Percentiles rank a stretch among this genome's conserved stretches.
Evolutionary conservation across 2,113 vertebrate species (phyloP).

Genomic region (Psittacula cyanocephala): DNA sequence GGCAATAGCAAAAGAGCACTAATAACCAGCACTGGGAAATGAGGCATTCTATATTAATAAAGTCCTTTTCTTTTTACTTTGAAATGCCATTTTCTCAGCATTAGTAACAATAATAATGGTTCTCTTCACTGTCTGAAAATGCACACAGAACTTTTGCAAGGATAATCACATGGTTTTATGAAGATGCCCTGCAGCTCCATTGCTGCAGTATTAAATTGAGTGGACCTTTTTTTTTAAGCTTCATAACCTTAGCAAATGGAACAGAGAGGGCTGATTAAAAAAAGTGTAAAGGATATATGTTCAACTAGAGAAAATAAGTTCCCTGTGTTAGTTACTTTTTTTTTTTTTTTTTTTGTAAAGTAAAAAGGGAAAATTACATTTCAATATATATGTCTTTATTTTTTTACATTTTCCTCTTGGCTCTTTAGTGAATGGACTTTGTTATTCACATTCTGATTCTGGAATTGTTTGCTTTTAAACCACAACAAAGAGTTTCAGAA

Average conservation of each 20-base stretch:
- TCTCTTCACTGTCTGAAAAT: not conserved
- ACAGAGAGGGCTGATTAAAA: not conserved
- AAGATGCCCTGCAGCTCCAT: not conserved
- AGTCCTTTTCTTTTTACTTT: slow-evolving; percentile 7
- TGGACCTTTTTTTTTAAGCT: not conserved
- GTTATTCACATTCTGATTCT: not conserved
- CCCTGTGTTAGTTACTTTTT: not conserved
- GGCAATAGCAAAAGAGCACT: not conserved
- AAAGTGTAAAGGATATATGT: not conserved
- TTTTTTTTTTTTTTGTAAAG: not conserved
- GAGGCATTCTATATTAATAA: slow-evolving; percentile 13
- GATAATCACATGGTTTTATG: not conserved
- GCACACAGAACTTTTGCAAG: not conserved
- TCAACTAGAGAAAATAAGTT: not conserved
- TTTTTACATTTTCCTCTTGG: not conserved
- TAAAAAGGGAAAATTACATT: not conserved
- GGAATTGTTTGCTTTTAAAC: not conserved
- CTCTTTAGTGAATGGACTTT: not conserved
- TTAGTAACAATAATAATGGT: slow-evolving; percentile 23
- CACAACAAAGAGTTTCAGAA: not conserved
- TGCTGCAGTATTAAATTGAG: not conserved
- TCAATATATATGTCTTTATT: not conserved
- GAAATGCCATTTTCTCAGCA: slow-evolving; percentile 9
- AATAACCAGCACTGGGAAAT: not conserved
- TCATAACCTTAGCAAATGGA: not conserved